These are phyloP conservation scores for Papilio polytes DNA, from an alignment of 1,140 invertebrate species.

Conservation along the genomic window DNA sequence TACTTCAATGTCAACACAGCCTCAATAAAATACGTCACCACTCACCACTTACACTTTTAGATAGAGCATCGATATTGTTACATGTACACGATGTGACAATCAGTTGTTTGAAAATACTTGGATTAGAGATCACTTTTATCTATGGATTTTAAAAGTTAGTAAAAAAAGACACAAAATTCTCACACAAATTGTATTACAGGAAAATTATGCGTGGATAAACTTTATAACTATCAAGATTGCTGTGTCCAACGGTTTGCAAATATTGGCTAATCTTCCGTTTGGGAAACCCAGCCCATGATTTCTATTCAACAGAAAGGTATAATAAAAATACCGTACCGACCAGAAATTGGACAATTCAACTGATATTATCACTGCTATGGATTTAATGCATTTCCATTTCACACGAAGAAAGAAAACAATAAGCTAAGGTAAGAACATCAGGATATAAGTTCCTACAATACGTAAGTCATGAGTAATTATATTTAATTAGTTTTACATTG, in stretches of 20 bases:
- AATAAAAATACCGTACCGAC: not conserved
- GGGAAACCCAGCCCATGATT: no score
- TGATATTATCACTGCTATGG: not conserved
- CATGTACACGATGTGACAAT: not conserved
- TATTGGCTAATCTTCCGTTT: no score
- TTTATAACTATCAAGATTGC: no score
- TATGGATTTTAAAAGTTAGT: no score
- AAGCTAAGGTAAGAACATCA: not conserved
- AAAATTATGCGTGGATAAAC: no score
- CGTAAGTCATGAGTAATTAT: not conserved
- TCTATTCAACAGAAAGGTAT: no score
- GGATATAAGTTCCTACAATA: not conserved
- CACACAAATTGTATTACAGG: no score
- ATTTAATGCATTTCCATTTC: not conserved
- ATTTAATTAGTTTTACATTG: conserved; percentile 14
- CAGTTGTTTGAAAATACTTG: no score
- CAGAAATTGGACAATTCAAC: not conserved
- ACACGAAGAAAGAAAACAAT: not conserved
- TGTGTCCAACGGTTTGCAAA: no score
- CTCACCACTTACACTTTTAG: conserved; percentile 17
- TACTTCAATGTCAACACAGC: conserved; percentile 58
- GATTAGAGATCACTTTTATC: no score
- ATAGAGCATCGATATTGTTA: not conserved
- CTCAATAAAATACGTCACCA: conserved; percentile 41
- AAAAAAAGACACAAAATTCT: no score